Evolutionary conservation across 2,797 vertebrate species (phyloP).

Genomic region (Adrianichthys oophorus): DNA sequence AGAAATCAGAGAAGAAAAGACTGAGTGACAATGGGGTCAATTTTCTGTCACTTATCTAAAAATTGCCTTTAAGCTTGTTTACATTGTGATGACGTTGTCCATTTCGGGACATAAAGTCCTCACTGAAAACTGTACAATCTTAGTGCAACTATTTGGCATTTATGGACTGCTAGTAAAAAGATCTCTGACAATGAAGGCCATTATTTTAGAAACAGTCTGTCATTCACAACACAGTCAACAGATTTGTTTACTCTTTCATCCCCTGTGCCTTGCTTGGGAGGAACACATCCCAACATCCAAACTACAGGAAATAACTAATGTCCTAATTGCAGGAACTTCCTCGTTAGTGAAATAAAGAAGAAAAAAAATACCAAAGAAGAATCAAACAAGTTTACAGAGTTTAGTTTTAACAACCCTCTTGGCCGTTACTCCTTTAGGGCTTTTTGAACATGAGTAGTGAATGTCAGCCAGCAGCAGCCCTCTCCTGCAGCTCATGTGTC

Average conservation of each 20-base stretch:
- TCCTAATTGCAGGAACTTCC: constrained; percentile 63
- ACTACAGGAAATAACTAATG: constrained; percentile 56
- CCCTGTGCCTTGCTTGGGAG: constrained; percentile 21
- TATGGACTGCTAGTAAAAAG: neutral
- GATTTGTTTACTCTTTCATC: constrained; percentile 38
- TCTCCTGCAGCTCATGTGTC: constrained; percentile 57
- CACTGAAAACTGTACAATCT: neutral
- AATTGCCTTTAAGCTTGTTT: neutral
- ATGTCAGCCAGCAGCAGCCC: constrained; percentile 38
- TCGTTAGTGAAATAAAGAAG: constrained; percentile 18
- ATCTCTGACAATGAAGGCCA: neutral
- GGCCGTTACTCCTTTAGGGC: neutral
- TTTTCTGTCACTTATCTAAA: neutral
- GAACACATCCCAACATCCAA: constrained; percentile 26
- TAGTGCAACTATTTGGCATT: neutral
- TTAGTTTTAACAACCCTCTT: neutral
- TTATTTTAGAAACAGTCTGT: neutral
- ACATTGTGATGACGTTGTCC: neutral
- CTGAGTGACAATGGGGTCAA: neutral
- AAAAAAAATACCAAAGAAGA: constrained; percentile 19
- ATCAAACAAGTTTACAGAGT: neutral
- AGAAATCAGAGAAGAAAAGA: constrained; percentile 4
- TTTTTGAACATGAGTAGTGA: constrained; percentile 47
- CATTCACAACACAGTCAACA: constrained; percentile 11
- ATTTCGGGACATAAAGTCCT: too few species aligned